Conservation (phyloP, 1,140 invertebrate genomes). For the Calephelis virginiensis region DNA sequence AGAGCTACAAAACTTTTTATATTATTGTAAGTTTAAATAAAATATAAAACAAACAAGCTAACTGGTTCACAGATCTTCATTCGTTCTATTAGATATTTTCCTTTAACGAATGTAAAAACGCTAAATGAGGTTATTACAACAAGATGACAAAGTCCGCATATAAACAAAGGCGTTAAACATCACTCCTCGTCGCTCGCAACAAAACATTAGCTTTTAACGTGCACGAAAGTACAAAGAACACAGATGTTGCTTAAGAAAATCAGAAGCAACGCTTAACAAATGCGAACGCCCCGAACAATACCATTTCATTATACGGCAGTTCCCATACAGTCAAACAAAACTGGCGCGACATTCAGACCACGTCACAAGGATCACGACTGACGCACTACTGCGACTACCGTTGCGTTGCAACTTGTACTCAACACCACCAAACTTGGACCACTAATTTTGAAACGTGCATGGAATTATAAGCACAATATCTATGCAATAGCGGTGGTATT, state of each 20-base stretch:
- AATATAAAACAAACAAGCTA: no score
- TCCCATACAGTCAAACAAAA: conserved; percentile 14
- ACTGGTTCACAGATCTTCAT: no score
- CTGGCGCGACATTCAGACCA: conserved; percentile 28
- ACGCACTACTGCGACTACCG: conserved; percentile 48
- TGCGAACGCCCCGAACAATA: conserved; percentile 28
- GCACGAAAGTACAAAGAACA: conserved; percentile 9
- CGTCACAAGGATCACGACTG: conserved; percentile 32
- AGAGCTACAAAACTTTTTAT: no score
- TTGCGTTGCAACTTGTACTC: conserved; percentile 45
- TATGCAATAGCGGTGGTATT: conserved; percentile 37
- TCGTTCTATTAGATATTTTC: no score
- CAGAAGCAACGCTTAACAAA: conserved; percentile 21
- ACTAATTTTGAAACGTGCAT: conserved; percentile 24
- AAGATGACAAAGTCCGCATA: not conserved
- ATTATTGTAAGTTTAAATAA: no score
- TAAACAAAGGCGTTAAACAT: conserved; percentile 9
- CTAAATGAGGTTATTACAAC: no score
- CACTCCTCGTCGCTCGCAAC: not conserved
- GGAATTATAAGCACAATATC: conserved; percentile 36
- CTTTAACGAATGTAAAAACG: not conserved
- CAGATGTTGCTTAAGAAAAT: conserved; percentile 20
- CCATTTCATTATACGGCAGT: conserved; percentile 15
- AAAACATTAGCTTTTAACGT: conserved; percentile 13
- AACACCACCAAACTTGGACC: conserved; percentile 29